These are phyloP conservation scores for Sinohyriopsis cumingii DNA, from an alignment of 2,888 invertebrate genomes.

Conservation along the genomic window DNA sequence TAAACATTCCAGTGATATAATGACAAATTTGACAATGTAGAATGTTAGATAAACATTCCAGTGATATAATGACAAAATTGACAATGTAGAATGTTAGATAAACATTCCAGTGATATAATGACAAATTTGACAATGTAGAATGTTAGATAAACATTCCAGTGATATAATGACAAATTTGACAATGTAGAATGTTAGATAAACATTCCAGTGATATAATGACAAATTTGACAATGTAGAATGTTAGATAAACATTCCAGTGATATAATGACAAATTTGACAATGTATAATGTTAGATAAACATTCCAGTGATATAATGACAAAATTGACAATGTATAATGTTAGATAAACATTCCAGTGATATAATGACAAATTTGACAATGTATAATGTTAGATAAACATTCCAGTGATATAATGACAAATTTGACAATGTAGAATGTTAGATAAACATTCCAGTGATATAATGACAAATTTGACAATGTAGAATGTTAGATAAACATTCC, in stretches of 20 bases:
- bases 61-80: conserved; percentile 2
- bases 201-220: background rate
- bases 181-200: no score
- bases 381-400: no score
- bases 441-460: no score
- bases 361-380: conserved; percentile 2
- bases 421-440: background rate
- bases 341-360: no score
- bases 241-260: no score
- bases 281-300: no score
- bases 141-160: no score
- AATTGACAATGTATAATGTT: background rate
- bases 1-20: no score
- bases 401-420: conserved; percentile 4
- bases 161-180: conserved; percentile 6
- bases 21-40: background rate
- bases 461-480: conserved; percentile 1
- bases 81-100: no score
- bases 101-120: background rate
- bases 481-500: no score
- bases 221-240: background rate
- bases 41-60: no score
- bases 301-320: conserved; percentile 5
- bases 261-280: conserved; percentile 3
- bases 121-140: background rate